Evolutionary conservation across 1,140 invertebrate genomes (phyloP), one percentile per base, ranked within the genome.

Genomic region (Philopotamus ludificatus): DNA sequence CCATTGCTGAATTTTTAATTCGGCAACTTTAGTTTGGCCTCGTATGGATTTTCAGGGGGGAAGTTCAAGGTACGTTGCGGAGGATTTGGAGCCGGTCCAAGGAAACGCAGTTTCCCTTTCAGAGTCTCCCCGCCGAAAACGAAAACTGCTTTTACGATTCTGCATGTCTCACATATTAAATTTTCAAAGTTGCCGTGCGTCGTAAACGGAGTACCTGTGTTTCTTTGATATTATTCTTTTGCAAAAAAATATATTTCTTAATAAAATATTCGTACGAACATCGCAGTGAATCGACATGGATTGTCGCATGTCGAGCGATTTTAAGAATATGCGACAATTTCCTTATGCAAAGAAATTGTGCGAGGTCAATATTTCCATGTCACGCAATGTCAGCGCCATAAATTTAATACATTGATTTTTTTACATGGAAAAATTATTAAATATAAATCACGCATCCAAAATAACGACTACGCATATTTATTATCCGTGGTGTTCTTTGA

Each of bases 131-230:
- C 1, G 53, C 26, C 41, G 55, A 58, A 58, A 58, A 26, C 41
- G 55, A 58, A n/a, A 58, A 45, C 41, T 28, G 25, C 55, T 39
- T 58, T 58, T 58, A 58, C 55, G 34, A 23, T 58, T 58, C 28
- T 54, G n/a, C 15, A 21, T 4, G 55, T 39, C 44, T 22, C 16
- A 21, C 10, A 28, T 42, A 58, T 58, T 58, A 58, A 58, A 58
- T 58, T 58, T 58, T 58, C 55, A 44, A 23, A 4, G 4, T 7
- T 7, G 12, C 4, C 28, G 28, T 34, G 28, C 28, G 12, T 34
- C 28, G 28, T 34, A 34, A 34, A 34, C n/a, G n/a, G n/a, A n/a
- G n/a, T n/a, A n/a, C n/a, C n/a, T n/a, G n/a, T n/a, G n/a, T 34
- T 34, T 34, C 12, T 7, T 34, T 12, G 4, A 7, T 34, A 7